Base-by-base conservation (phyloP, 2,797 vertebrate species). In the Threskiornis aethiopicus region DNA sequence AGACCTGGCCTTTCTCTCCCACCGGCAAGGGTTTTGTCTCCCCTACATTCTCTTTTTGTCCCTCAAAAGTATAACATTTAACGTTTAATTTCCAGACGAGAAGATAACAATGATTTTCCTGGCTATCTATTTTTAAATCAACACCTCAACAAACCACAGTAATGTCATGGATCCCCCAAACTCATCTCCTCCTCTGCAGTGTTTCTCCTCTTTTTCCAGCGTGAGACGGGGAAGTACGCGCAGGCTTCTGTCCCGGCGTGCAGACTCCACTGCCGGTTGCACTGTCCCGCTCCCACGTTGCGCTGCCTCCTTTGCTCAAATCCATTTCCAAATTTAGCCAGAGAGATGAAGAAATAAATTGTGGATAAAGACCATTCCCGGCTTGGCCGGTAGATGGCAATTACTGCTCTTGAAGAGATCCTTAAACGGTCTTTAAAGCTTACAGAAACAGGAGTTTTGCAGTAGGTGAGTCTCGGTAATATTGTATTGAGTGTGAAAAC, bases 301-400 rank as follows among this genome's bases (percentile, higher is more conserved):
- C 51, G 28, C 64, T 11, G 6, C 67, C 72, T 87, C 49, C 82
- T 77, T 62, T 28, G 78, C 84, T 75, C 41, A 51, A 83, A 92
- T 61, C 65, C 57, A 51, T 81, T 89, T 91, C 96, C 95, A 91
- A 94, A 93, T 89, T 89, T 92, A 97, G 94, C 81, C 89, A 81
- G 44, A 14, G 9, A 90, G 46, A 21, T 3, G 35, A 7, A 80
- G 66, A 22, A 72, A 70, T 14, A 11, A 76, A 49, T 8, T 54
- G 41, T 2, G 46, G 70, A 39, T 51, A 58, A 46, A 81, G 52
- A 64, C 54, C 84, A 11, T 89, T 88, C 94, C 58, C 6, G 5
- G 22, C 67, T 76, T 29, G 82, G 73, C 93, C 95, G 61, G 93
- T 92, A 97, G 97, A 93, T 90, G 96, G 95, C 95, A 96, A 89